These are phyloP conservation scores for Anhinga anhinga DNA, from an alignment of 2,113 vertebrate species.

Conservation along the genomic window DNA sequence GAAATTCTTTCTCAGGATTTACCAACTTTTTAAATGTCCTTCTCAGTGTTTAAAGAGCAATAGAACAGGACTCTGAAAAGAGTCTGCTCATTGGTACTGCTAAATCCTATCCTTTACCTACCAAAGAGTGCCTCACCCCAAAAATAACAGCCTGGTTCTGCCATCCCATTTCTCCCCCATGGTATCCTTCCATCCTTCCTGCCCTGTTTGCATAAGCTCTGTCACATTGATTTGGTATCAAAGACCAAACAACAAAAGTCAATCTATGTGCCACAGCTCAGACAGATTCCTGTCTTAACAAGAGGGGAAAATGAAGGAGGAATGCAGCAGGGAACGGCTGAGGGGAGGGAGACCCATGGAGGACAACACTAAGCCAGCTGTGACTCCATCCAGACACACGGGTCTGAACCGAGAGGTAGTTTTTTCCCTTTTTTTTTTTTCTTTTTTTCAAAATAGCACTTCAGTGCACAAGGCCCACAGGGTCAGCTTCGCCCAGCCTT, in stretches of 20 bases:
- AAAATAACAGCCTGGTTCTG: neutral
- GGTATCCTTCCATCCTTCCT: neutral
- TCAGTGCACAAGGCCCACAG: neutral
- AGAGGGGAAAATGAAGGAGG: neutral
- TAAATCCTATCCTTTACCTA: neutral
- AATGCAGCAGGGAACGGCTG: neutral
- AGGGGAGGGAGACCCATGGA: neutral
- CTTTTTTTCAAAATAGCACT: neutral
- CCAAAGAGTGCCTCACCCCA: neutral
- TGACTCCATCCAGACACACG: neutral
- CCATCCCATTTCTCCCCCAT: neutral
- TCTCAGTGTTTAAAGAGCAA: neutral
- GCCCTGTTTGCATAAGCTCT: neutral
- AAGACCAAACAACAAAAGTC: neutral
- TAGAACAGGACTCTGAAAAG: neutral
- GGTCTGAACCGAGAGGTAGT: no score
- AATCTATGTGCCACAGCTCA: neutral
- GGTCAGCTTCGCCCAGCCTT: neutral
- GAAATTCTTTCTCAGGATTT: neutral
- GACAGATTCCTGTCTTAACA: neutral
- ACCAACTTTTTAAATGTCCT: neutral
- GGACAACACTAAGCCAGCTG: no score
- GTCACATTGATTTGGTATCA: neutral
- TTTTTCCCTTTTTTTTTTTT: neutral
- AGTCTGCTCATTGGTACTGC: neutral